Base-by-base conservation (phyloP, 2,113 vertebrate genomes). In the Hydrolagus affinis region DNA sequence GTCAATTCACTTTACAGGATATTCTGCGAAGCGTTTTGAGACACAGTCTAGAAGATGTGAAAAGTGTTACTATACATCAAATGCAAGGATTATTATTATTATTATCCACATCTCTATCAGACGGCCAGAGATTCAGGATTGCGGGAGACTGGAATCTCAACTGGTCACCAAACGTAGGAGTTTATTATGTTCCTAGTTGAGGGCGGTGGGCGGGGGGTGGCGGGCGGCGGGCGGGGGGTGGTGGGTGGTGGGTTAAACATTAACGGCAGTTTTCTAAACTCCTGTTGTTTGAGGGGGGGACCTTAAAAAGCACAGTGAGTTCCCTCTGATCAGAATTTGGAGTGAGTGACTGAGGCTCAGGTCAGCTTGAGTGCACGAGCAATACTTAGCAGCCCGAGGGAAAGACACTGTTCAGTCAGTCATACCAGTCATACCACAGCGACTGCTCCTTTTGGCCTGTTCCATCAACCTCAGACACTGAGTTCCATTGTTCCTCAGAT, bases 371-470 rank as follows among this genome's bases (percentile, higher is more conserved):
- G 78, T 83, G 78, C 78, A 83, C 19, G 60, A 66, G 62, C 14
- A 9, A 7, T 64, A 21, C 9, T 12, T 23, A 64, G 23, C 59
- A 83, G 23, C 62, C 78, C 11, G 78, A 83, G 62, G 78, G 60
- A 15, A 25, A 32, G 62, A 17, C 32, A 66, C 62, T 32, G 60
- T 12, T 83, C 76, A 80, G 59, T 80, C 23, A n/a, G n/a, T n/a
- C 6, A 62, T 80, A 80, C 59, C 76, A 25, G 73, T 74, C 72
- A n/a, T 57, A 30, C 73, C 73, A 75, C n/a, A n/a, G n/a, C n/a
- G n/a, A 75, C 56, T 8, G 73, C 73, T 75, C 57, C 14, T n/a
- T 12, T 80, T 17, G 56, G 12, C 76, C n/a, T 12, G 15, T 19
- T 62, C 64, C 59, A 56, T 77, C 59, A 80, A 4, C 57, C 60